Base-by-base conservation (phyloP, 2,888 invertebrate species). In the Campoletis raptor region DNA sequence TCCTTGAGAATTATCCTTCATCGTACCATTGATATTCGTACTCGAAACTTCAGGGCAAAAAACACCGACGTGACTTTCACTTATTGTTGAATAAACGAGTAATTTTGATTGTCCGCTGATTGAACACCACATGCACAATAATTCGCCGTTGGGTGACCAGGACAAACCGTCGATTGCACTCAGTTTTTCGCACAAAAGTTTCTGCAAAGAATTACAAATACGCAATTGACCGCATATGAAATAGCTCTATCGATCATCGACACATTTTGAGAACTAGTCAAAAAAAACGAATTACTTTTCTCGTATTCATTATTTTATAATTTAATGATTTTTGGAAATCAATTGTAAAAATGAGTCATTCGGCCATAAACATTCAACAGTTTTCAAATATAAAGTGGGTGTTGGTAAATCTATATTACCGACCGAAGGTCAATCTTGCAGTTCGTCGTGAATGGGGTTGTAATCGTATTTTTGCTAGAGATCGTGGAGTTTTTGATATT, bases 61-160 rank as follows among this genome's bases (percentile, higher is more conserved):
- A 72, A 91, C 90, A 57, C 92, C 93, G 15, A 94, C 90, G 70
- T 93, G 91, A 87, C 90, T 92, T 79, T 94, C 92, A 12, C 89
- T 90, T 1, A 89, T 57, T 8, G 84, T 90, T 0, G 94, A 94
- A 88, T 93, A 94, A 83, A 94, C 89, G 30, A 94, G 89, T 78
- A 94, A 83, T 80, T 93, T 93, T 30, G 92, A 89, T 72, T 90
- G 90, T 3, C 90, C 90, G 30, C 91, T 90, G 12, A 91, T 90
- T 0, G 93, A 92, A 87, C 92, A 92, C 94, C 94, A 94, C 84
- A 94, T 93, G 24, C 92, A 92, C 18, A 94, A 82, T 73, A 93
- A 86, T 90, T 94, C 93, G 42, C 92, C 90, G 77, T 93, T 93
- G 3, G 93, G 93, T 2, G 94, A 94, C 94, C 94, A 94, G 61